Base-by-base conservation (phyloP, 30 jellyfish, hydroid and myxozoan species). In the Haliclystus octoradiatus region DNA sequence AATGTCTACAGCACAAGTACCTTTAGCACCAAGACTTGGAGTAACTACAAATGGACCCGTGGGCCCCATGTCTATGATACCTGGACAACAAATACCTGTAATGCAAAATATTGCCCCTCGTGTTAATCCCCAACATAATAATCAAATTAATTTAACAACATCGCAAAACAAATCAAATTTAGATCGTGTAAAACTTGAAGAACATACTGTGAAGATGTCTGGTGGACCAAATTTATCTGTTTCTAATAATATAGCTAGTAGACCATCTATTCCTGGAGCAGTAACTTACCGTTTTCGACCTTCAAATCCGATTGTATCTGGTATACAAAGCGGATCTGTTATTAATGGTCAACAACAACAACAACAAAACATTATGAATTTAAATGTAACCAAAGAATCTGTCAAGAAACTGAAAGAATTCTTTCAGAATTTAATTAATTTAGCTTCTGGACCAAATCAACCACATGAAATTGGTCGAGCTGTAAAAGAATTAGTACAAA, bases 381-480 rank as follows among this genome's bases (percentile, higher is more conserved):
- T 82, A 28, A 77, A 93, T 9, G 68, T 81, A 28, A 89, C 82
- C 95, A 89, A 82, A 61, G 98, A 89, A 52, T 89, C 98, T 31
- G 98, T 89, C 33, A 89, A 89, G 63, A 89, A 92, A 51, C 80
- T 89, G 26, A 89, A 82, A 34, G 98, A 89, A 66, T 89, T 89
- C 62, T 89, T 89, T 72, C 98, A 89, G 72, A 89, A 89, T 77
- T 81, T 89, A 66, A 89, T 89, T 31, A 89, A 80, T 61, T 90
- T 89, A 63, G 98, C 98, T 22, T 82, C 95, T 82, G 95, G 95
- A 34, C 92, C 98, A 76, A 89, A 76, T 34, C 98, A 89, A 62
- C 98, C 98, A 28, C 95, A 95, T 1, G 98, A 89, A 22, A 89
- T 89, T 65, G 98, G 98, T 27, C 68, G 88, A 23, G 76, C 81